Conservation (phyloP, 2,888 invertebrate species). For the Anodontia alba region DNA sequence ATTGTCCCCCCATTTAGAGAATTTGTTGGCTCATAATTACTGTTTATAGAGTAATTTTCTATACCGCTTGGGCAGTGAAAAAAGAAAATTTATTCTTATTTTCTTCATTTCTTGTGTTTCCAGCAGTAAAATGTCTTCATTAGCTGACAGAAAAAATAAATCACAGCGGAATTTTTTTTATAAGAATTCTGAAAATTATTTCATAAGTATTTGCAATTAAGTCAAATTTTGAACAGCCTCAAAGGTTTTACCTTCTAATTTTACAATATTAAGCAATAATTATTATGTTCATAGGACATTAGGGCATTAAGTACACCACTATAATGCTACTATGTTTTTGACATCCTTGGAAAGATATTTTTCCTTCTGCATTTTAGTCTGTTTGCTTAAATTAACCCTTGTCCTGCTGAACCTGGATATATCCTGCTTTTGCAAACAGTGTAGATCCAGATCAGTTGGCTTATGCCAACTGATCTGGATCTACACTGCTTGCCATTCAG, state of each 20-base stretch:
- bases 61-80: background rate
- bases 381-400: too few relatives aligned
- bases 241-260: constrained; percentile 23
- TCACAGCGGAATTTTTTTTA: background rate
- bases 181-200: constrained; percentile 15
- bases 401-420: too few relatives aligned
- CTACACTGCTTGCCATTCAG: too few relatives aligned
- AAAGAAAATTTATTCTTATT: constrained; percentile 11
- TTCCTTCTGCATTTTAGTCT: too few relatives aligned
- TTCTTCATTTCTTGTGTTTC: background rate
- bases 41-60: constrained; percentile 16
- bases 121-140: background rate
- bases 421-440: too few relatives aligned
- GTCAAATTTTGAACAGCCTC: constrained; percentile 7
- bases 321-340: too few relatives aligned
- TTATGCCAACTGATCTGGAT: too few relatives aligned
- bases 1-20: background rate
- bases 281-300: background rate
- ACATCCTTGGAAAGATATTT: too few relatives aligned
- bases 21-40: constrained; percentile 4
- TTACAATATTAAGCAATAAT: constrained; percentile 20
- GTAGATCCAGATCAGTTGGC: too few relatives aligned
- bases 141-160: constrained; percentile 2
- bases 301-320: background rate
- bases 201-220: constrained; percentile 30